Conservation (phyloP, 2,113 vertebrate species). For the Anthoscopus minutus region DNA sequence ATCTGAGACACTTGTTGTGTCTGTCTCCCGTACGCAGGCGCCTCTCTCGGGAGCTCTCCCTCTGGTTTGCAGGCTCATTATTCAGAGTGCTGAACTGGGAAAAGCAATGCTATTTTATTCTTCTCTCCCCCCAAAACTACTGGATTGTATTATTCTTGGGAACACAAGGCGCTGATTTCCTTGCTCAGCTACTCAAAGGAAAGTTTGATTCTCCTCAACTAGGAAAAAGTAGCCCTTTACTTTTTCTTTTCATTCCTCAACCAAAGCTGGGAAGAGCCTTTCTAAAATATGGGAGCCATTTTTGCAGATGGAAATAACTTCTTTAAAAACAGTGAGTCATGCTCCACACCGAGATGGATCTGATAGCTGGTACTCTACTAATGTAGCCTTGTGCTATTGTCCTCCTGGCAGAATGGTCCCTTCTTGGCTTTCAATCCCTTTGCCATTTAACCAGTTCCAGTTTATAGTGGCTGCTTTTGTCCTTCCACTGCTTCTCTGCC, state of each 20-base stretch:
- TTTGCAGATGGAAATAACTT: slow-evolving; percentile 27
- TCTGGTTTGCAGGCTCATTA: neutral
- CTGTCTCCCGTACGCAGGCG: neutral
- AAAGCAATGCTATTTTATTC: neutral
- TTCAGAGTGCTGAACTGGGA: slow-evolving; percentile 23
- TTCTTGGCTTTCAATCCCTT: neutral
- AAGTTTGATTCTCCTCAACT: slow-evolving; percentile 28
- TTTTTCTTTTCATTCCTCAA: neutral
- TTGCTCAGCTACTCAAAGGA: neutral
- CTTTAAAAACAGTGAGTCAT: neutral
- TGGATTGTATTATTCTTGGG: neutral
- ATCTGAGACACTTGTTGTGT: neutral
- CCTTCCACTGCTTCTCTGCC: neutral
- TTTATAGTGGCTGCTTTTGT: neutral
- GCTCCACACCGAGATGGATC: neutral
- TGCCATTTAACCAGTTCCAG: neutral
- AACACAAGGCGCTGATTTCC: neutral
- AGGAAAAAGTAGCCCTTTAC: neutral
- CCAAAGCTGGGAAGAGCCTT: neutral
- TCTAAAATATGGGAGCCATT: neutral
- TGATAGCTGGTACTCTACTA: neutral
- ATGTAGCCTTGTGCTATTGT: neutral
- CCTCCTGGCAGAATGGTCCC: neutral
- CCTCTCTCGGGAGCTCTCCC: neutral
- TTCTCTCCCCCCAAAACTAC: neutral